Evolutionary conservation across 2,888 invertebrate species (phyloP).

Genomic region (Dasysyrphus tricinctus): DNA sequence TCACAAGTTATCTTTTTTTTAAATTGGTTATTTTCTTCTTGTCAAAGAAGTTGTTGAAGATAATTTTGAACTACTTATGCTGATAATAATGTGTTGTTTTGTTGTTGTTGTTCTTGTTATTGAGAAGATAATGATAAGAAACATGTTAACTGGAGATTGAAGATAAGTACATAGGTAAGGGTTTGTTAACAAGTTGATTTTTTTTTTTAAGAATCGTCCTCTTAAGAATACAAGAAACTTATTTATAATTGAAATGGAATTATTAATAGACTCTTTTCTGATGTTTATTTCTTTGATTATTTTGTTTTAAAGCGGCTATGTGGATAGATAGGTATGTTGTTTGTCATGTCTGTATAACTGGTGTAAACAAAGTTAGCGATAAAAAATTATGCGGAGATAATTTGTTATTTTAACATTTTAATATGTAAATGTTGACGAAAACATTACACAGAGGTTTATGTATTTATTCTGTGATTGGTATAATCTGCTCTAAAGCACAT

Average conservation of each 20-base stretch:
- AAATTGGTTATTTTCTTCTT: constrained; percentile 54
- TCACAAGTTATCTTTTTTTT: constrained; percentile 38
- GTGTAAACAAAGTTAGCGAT: too few relatives aligned
- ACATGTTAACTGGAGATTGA: constrained; percentile 12
- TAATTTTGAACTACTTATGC: constrained; percentile 36
- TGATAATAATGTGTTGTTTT: background rate
- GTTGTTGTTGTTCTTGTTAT: background rate
- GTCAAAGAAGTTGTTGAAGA: constrained; percentile 53
- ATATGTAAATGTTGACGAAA: too few relatives aligned
- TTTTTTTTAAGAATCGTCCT: background rate
- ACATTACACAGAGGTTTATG: too few relatives aligned
- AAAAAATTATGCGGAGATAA: too few relatives aligned
- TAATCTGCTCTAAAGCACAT: too few relatives aligned
- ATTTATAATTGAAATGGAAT: constrained; percentile 6
- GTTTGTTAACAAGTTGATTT: constrained; percentile 6
- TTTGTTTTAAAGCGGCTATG: background rate
- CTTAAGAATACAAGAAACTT: constrained; percentile 3
- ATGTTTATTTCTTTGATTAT: background rate
- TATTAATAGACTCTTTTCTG: background rate
- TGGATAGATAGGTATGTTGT: too few relatives aligned
- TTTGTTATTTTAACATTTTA: too few relatives aligned
- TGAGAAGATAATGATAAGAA: background rate
- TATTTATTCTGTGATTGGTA: too few relatives aligned
- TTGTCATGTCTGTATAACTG: too few relatives aligned
- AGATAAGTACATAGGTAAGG: background rate